phyloP scores from a whole-genome alignment of 2,888 invertebrate genomes.

The Sialis lutaria region DNA sequence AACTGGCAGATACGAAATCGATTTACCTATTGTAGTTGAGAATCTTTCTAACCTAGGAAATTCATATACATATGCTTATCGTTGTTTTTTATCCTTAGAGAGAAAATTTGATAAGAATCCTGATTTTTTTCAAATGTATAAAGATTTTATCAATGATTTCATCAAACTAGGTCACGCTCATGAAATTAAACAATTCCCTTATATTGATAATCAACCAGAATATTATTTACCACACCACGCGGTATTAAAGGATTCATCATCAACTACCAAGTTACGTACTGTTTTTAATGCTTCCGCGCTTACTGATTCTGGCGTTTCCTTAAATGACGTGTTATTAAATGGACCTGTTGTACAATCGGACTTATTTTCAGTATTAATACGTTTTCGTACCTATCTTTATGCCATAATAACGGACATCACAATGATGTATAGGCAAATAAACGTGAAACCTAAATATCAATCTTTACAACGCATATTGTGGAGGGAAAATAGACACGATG shows the following conservation, averaged over 20 bases:
- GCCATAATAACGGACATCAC: slow-evolving; percentile 2
- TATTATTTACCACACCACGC: slow-evolving; percentile 6
- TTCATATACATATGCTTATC: slow-evolving; percentile 5
- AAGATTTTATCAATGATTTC: slow-evolving; percentile 10
- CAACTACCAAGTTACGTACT: slow-evolving; percentile 6
- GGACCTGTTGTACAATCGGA: slow-evolving; percentile 6
- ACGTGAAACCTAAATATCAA: slow-evolving; percentile 1
- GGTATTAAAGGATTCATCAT: slow-evolving; percentile 3
- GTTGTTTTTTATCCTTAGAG: slow-evolving; percentile 8
- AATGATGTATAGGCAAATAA: slow-evolving; percentile 5
- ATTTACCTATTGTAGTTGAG: slow-evolving; percentile 1
- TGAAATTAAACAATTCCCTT: slow-evolving; percentile 4
- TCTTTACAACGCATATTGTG: slow-evolving; percentile 3
- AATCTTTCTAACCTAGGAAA: slow-evolving; percentile 7
- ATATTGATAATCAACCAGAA: not conserved
- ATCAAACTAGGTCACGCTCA: slow-evolving; percentile 8
- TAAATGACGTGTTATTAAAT: slow-evolving; percentile 4
- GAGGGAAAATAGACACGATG: not conserved
- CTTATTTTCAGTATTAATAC: slow-evolving; percentile 1
- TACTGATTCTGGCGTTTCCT: slow-evolving; percentile 1
- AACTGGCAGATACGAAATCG: slow-evolving; percentile 1
- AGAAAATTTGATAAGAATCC: slow-evolving; percentile 8
- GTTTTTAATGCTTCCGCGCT: slow-evolving; percentile 6
- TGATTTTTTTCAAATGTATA: slow-evolving; percentile 7
- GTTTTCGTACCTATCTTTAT: not conserved